phyloP scores from a whole-genome alignment of 92 coral and sea anemone genomes.

The Anthopleura xanthogrammica region DNA sequence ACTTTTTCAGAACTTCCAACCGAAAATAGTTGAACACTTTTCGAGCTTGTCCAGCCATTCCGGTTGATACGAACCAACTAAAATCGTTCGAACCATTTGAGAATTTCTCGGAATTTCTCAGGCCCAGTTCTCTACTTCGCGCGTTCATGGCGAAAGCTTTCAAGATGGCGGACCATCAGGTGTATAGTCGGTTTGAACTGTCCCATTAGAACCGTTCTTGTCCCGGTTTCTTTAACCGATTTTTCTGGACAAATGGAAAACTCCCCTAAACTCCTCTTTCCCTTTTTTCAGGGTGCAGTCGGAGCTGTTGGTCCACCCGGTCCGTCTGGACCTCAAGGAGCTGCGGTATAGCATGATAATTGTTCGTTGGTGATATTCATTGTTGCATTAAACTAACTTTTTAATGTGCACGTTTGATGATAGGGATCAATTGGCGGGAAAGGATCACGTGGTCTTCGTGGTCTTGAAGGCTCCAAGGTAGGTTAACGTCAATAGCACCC shows the following conservation, averaged over 20 bases:
- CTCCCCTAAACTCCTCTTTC: neutral
- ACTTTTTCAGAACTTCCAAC: no score
- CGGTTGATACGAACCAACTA: no score
- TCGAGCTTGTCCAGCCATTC: no score
- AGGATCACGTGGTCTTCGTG: constrained; percentile 21
- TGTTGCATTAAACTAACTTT: neutral
- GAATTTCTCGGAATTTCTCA: no score
- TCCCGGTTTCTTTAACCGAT: no score
- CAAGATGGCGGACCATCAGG: no score
- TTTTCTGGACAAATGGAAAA: neutral
- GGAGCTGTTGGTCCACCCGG: constrained; percentile 44
- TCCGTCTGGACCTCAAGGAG: constrained; percentile 48
- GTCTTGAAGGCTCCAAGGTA: constrained; percentile 30
- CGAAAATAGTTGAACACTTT: no score
- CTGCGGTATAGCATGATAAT: constrained; percentile 21
- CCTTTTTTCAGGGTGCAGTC: constrained; percentile 41
- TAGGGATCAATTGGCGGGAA: constrained; percentile 14
- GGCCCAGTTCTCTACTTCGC: no score
- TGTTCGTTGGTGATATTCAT: neutral
- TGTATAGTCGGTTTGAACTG: no score
- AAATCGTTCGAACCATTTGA: no score
- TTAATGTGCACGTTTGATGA: neutral
- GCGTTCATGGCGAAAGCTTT: neutral
- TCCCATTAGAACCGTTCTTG: no score
- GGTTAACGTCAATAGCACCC: neutral